These are phyloP conservation scores for Pterois miles DNA, from an alignment of 2,797 vertebrate genomes.

Conservation along the genomic window DNA sequence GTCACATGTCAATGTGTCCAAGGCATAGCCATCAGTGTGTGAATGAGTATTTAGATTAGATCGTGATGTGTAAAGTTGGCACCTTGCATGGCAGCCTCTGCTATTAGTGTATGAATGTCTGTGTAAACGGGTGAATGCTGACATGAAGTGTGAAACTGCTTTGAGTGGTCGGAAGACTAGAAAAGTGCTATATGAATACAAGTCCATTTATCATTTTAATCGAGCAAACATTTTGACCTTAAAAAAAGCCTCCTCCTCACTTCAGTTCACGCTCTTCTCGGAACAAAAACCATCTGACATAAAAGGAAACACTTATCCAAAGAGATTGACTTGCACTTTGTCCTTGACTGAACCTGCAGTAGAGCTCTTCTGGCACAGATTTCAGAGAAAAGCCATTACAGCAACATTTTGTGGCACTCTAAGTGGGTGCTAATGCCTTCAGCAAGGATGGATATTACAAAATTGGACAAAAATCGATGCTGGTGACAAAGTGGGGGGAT, in stretches of 20 bases:
- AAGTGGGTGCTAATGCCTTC: conserved; percentile 48
- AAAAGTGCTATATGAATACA: too few species aligned
- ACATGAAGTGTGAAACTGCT: too few species aligned
- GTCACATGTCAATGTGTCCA: too few species aligned
- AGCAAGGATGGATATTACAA: conserved; percentile 31
- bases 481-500: conserved; percentile 24
- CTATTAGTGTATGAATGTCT: too few species aligned
- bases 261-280: conserved; percentile 45
- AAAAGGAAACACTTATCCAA: conserved; percentile 57
- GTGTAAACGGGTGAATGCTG: too few species aligned
- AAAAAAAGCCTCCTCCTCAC: conserved; percentile 15
- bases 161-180: too few species aligned
- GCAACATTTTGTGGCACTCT: conserved; percentile 48
- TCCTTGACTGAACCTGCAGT: conserved; percentile 43
- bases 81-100: too few species aligned
- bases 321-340: conserved; percentile 18
- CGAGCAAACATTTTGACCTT: conserved; percentile 48
- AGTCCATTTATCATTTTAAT: too few species aligned
- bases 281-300: conserved; percentile 48
- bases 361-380: conserved; percentile 23
- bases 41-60: too few species aligned
- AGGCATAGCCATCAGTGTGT: too few species aligned
- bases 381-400: conserved; percentile 63
- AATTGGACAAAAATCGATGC: conserved; percentile 62
- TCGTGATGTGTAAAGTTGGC: too few species aligned